These are phyloP conservation scores for Pterostichus niger DNA, from an alignment of 2,888 invertebrate species.

Conservation along the genomic window DNA sequence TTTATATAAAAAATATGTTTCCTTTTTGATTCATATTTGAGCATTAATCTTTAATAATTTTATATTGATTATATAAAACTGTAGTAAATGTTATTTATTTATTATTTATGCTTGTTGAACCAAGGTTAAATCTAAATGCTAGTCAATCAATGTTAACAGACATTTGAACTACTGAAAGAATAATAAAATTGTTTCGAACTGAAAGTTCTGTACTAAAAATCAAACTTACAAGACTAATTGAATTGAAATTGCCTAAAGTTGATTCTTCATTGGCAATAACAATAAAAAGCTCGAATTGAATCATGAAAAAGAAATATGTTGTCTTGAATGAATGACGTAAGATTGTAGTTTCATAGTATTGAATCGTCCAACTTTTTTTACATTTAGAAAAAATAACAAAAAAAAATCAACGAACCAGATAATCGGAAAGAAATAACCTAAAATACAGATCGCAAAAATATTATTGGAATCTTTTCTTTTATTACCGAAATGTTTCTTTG, in stretches of 20 bases:
- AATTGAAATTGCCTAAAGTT: slow-evolving; percentile 28
- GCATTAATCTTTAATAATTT: slow-evolving; percentile 31
- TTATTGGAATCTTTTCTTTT: too few species aligned
- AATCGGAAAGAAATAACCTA: neutral
- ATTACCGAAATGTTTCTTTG: too few species aligned
- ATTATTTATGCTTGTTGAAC: slow-evolving; percentile 41
- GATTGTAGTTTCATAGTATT: neutral
- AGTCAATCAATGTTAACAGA: slow-evolving; percentile 35
- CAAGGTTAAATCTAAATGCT: slow-evolving; percentile 39
- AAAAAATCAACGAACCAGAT: neutral
- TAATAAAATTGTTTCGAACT: slow-evolving; percentile 36
- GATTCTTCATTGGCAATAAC: neutral
- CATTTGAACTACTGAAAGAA: slow-evolving; percentile 26
- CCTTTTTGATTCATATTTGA: too few species aligned
- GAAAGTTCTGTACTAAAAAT: neutral
- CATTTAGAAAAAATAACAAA: neutral
- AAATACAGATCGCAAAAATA: too few species aligned
- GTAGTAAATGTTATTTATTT: slow-evolving; percentile 15
- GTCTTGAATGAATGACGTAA: neutral
- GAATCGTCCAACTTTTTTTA: neutral
- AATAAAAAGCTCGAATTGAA: slow-evolving; percentile 19
- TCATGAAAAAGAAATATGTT: slow-evolving; percentile 10
- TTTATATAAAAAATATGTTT: too few species aligned
- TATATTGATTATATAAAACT: slow-evolving; percentile 1
- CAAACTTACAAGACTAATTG: slow-evolving; percentile 24